Evolutionary conservation across 2,888 invertebrate species (phyloP).

Genomic region (Spicauda simplicius): DNA sequence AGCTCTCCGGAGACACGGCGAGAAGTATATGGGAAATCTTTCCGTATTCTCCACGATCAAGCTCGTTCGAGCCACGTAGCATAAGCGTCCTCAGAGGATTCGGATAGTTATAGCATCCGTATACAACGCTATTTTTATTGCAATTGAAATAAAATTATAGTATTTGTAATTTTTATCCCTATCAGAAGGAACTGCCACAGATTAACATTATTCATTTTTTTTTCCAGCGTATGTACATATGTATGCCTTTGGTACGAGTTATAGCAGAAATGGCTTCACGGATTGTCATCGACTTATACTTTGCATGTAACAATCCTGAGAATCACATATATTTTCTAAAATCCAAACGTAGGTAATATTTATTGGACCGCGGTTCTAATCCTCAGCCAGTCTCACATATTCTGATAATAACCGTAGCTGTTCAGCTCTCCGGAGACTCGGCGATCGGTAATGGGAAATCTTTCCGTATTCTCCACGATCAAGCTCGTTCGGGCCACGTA

Average conservation of each 20-base stretch:
- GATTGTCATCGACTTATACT: no score
- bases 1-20: not conserved
- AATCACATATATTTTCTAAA: not conserved
- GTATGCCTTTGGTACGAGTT: no score
- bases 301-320: no score
- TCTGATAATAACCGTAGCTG: not conserved
- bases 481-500: not conserved
- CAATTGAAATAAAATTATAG: not conserved
- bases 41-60: constrained; percentile 10
- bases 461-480: constrained; percentile 14
- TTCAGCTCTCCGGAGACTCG: constrained; percentile 1
- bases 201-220: no score
- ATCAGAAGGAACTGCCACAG: no score
- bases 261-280: no score
- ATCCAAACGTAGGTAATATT: not conserved
- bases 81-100: constrained; percentile 8
- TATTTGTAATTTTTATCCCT: no score
- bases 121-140: not conserved
- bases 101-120: not conserved
- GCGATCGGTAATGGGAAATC: constrained; percentile 21
- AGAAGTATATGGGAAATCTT: constrained; percentile 25
- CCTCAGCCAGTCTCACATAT: not conserved
- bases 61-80: not conserved
- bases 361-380: not conserved
- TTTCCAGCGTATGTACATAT: no score